phyloP scores from a whole-genome alignment of 2,888 invertebrate genomes.

The Dascillus cervinus region DNA sequence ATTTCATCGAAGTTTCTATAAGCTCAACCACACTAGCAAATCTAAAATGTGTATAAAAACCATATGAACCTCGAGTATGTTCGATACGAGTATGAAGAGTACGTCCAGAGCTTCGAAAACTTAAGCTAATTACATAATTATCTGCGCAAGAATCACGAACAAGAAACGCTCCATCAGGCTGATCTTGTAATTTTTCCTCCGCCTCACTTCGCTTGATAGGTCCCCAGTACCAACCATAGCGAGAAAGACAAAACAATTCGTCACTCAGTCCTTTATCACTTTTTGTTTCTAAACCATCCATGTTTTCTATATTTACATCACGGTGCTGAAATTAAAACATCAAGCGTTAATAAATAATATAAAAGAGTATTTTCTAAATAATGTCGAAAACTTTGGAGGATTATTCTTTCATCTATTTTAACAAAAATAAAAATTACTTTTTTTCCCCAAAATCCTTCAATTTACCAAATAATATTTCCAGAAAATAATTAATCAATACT shows the following conservation, averaged over 20 bases:
- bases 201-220: constrained; percentile 65
- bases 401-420: no score
- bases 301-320: no score
- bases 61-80: constrained; percentile 55
- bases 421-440: no score
- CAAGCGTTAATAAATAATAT: no score
- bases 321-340: no score
- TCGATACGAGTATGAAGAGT: constrained; percentile 70
- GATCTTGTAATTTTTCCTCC: constrained; percentile 57
- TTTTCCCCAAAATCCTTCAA: no score
- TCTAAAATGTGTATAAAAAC: constrained; percentile 29
- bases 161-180: constrained; percentile 69
- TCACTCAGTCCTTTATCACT: no score
- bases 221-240: constrained; percentile 78
- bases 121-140: constrained; percentile 62
- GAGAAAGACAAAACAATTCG: constrained; percentile 33
- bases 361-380: no score
- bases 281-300: no score
- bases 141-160: constrained; percentile 71
- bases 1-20: constrained; percentile 65
- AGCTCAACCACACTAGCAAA: constrained; percentile 60
- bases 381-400: no score
- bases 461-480: no score
- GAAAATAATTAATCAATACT: no score
- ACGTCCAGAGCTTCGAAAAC: constrained; percentile 49